Evolutionary conservation across 2,888 invertebrate genomes (phyloP).

Genomic region (Palloptera scutellata): DNA sequence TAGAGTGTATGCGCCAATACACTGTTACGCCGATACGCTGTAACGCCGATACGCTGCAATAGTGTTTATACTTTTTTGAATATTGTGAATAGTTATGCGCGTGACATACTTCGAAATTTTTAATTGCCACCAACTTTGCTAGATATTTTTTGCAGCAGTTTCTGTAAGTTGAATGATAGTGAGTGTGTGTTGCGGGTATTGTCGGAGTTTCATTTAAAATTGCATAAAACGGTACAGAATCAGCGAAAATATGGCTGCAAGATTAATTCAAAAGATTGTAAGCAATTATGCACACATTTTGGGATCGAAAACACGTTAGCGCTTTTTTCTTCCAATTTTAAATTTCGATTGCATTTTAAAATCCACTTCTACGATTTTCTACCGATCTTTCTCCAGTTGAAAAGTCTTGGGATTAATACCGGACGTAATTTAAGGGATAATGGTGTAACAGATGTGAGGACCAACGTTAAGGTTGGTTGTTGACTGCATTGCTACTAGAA

Average conservation of each 20-base stretch:
- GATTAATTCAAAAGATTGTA: conserved; percentile 64
- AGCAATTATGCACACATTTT: conserved; percentile 43
- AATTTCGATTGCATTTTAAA: neutral
- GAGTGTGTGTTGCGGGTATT: conserved; percentile 30
- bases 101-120: conserved; percentile 10
- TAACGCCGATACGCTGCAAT: no score
- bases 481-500: conserved; percentile 55
- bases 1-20: no score
- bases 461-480: conserved; percentile 34
- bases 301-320: neutral
- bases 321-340: conserved; percentile 2
- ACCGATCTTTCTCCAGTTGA: conserved; percentile 40
- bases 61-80: no score
- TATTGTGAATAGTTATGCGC: conserved; percentile 1
- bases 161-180: conserved; percentile 29
- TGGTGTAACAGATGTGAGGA: conserved; percentile 18
- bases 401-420: conserved; percentile 39
- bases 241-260: conserved; percentile 58
- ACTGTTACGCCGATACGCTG: no score
- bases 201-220: conserved; percentile 31
- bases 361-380: conserved; percentile 22
- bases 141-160: conserved; percentile 23
- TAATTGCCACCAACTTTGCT: conserved; percentile 20
- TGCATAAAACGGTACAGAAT: conserved; percentile 34
- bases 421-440: conserved; percentile 32